Evolutionary conservation across 2,888 invertebrate species (phyloP).

Genomic region (Conus canariensis): DNA sequence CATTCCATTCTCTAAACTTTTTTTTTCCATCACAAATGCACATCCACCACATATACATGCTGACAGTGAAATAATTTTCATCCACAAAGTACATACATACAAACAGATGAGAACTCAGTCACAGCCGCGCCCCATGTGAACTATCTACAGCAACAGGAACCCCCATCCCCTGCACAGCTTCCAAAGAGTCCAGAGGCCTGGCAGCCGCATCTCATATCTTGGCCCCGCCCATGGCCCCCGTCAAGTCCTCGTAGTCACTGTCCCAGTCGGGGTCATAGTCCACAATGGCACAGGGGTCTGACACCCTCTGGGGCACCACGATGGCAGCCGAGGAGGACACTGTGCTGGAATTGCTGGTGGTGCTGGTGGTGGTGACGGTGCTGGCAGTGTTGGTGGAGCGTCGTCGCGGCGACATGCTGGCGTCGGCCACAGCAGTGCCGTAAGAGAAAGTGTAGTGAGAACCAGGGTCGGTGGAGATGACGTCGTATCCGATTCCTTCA

Average conservation of each 20-base stretch:
- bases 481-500: slow-evolving; percentile 36
- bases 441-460: slow-evolving; percentile 14
- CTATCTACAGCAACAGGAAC: not conserved
- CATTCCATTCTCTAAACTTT: too few relatives aligned
- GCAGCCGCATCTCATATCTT: slow-evolving; percentile 48
- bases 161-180: not conserved
- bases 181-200: not conserved
- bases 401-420: not conserved
- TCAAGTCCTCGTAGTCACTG: slow-evolving; percentile 60
- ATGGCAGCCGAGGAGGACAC: not conserved
- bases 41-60: too few relatives aligned
- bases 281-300: slow-evolving; percentile 30
- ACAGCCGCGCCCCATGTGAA: not conserved
- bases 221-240: slow-evolving; percentile 67
- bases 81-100: not conserved
- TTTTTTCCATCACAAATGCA: too few relatives aligned
- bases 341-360: not conserved
- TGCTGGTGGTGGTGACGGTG: not conserved
- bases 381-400: slow-evolving; percentile 13
- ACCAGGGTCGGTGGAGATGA: slow-evolving; percentile 37
- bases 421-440: not conserved
- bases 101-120: not conserved
- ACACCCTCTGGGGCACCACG: not conserved
- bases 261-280: slow-evolving; percentile 54
- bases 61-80: too few relatives aligned